A percentile compares a stretch with the other conserved stretches of the same genome.
phyloP scores from a whole-genome alignment of 2,113 vertebrate genomes.

The Lepisosteus osseus region DNA sequence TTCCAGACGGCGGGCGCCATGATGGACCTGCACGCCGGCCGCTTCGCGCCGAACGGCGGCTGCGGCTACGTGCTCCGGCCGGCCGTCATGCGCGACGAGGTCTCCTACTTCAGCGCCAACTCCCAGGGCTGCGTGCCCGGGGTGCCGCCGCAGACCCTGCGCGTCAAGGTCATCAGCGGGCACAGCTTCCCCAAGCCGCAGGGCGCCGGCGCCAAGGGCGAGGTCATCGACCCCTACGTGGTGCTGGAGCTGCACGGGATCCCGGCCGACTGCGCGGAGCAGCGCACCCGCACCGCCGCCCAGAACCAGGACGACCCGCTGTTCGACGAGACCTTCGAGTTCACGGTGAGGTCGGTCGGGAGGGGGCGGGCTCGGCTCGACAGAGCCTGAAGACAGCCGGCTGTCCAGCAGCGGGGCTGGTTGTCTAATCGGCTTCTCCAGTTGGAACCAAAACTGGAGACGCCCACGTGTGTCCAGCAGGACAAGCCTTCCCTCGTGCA shows the following conservation, averaged over 20 bases:
- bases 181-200: constrained; percentile 96
- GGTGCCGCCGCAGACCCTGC: constrained; percentile 85
- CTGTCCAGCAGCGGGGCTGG: too few relatives aligned
- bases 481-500: too few relatives aligned
- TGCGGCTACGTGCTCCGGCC: constrained; percentile 93
- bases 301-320: constrained; percentile 95
- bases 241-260: constrained; percentile 95
- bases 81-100: constrained; percentile 88
- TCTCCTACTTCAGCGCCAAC: constrained; percentile 95
- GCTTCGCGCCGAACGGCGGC: constrained; percentile 88
- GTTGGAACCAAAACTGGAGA: too few relatives aligned
- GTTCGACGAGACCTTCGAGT: constrained; percentile 97
- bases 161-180: constrained; percentile 94
- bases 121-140: constrained; percentile 91
- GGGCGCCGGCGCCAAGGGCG: constrained; percentile 92
- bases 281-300: constrained; percentile 90
- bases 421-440: too few relatives aligned
- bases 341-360: constrained; percentile 63
- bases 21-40: constrained; percentile 91
- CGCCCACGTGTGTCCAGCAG: too few relatives aligned
- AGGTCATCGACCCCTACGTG: constrained; percentile 95
- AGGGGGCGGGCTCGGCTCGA: too few relatives aligned
- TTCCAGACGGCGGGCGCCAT: constrained; percentile 94
- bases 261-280: constrained; percentile 89
- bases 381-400: too few relatives aligned